Conservation (phyloP, 2,797 vertebrate genomes). For the Coendou prehensilis region DNA sequence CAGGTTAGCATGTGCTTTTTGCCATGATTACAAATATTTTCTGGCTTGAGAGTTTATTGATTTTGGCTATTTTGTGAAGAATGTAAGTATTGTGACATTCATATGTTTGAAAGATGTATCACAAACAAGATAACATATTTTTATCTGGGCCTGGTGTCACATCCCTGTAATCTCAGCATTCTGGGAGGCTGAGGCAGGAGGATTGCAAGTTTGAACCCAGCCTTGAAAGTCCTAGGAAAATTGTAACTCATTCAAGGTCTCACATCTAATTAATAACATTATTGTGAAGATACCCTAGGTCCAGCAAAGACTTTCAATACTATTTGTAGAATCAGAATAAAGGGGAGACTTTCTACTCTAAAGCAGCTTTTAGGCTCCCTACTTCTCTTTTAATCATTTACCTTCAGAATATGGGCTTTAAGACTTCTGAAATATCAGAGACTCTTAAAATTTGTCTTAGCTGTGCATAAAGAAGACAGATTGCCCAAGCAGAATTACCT, state of each 20-base stretch:
- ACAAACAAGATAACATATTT: neutral
- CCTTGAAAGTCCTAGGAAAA: neutral
- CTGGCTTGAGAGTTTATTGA: neutral
- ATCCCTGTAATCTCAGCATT: neutral
- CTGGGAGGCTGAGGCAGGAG: neutral
- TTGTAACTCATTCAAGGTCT: conserved; percentile 23
- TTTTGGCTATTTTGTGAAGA: conserved; percentile 12
- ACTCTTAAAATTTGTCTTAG: conserved; percentile 5
- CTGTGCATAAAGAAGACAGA: neutral
- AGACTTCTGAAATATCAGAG: neutral
- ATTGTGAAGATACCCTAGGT: neutral
- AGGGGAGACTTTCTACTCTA: neutral
- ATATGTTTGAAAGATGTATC: neutral
- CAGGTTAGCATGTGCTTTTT: conserved; percentile 17
- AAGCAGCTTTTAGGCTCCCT: neutral
- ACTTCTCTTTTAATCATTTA: neutral
- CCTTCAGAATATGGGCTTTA: neutral
- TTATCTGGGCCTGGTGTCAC: neutral
- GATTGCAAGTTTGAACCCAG: neutral
- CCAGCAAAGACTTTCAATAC: neutral
- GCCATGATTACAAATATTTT: neutral
- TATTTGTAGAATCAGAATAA: neutral
- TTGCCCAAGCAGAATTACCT: neutral
- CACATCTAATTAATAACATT: neutral
- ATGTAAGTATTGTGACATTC: neutral